phyloP scores from a whole-genome alignment of 2,888 invertebrate species.

The Dilophus febrilis region DNA sequence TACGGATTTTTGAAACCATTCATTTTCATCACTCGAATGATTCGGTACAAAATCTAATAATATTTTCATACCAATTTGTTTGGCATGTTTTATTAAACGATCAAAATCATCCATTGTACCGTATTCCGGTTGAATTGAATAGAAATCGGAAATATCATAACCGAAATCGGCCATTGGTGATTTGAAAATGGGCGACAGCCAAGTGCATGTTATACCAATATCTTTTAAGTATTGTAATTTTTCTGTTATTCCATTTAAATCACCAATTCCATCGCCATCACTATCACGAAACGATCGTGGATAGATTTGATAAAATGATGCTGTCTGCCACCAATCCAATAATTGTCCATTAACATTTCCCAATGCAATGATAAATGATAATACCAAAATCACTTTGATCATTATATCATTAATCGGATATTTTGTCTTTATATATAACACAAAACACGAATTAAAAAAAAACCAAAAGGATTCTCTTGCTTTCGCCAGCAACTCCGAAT shows the following conservation, averaged over 20 bases:
- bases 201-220: conserved; percentile 47
- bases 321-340: conserved; percentile 68
- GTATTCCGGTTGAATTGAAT: conserved; percentile 48
- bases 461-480: no score
- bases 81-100: conserved; percentile 35
- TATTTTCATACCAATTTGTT: conserved; percentile 37
- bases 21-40: conserved; percentile 63
- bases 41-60: conserved; percentile 55
- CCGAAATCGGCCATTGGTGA: conserved; percentile 66
- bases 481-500: no score
- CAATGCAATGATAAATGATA: no score
- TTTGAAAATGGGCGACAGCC: conserved; percentile 56
- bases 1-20: conserved; percentile 68
- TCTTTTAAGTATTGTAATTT: conserved; percentile 47
- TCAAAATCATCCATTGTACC: conserved; percentile 56
- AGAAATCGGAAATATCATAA: conserved; percentile 57
- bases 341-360: conserved; percentile 19
- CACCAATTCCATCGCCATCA: conserved; percentile 72
- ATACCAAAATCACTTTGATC: no score
- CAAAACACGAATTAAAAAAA: no score
- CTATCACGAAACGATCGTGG: conserved; percentile 73
- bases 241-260: conserved; percentile 47
- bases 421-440: no score
- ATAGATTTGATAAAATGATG: conserved; percentile 71
- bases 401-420: no score